Evolutionary conservation across 2,888 invertebrate genomes (phyloP).

Genomic region (Habrosyne pyritoides): DNA sequence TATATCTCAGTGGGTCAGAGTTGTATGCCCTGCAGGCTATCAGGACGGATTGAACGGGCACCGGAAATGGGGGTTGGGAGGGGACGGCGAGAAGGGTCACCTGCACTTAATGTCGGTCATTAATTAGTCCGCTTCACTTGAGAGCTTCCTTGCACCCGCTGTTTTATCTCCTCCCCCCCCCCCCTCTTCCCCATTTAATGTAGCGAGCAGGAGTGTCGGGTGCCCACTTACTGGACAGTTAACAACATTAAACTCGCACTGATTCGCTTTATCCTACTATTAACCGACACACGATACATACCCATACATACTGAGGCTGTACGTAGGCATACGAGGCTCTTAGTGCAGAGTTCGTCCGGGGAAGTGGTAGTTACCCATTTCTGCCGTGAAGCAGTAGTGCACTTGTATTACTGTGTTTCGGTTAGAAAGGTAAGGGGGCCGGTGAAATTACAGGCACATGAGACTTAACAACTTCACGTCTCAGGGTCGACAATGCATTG

Average conservation of each 20-base stretch:
- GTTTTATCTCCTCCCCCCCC: neutral
- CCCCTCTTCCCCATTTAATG: neutral
- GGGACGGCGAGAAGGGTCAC: slow-evolving; percentile 6
- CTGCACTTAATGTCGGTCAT: slow-evolving; percentile 21
- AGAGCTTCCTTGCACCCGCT: neutral
- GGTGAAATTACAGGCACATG: too few species aligned
- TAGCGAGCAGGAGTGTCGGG: neutral
- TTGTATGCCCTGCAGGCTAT: neutral
- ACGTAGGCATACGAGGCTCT: too few species aligned
- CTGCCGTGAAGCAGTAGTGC: too few species aligned
- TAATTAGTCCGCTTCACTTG: slow-evolving; percentile 13
- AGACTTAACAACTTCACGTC: too few species aligned
- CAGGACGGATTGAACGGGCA: neutral
- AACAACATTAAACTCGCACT: neutral
- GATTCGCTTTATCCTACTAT: neutral
- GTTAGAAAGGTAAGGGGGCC: too few species aligned
- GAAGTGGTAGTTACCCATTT: too few species aligned
- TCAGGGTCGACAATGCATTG: too few species aligned
- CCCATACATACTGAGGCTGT: too few species aligned
- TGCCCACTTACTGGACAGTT: neutral
- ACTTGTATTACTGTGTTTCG: too few species aligned
- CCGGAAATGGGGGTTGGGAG: neutral
- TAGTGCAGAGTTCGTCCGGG: too few species aligned
- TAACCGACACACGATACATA: neutral
- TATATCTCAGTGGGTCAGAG: neutral